Conservation (phyloP, 2,113 vertebrate species). For the Lepidothrix coronata region DNA sequence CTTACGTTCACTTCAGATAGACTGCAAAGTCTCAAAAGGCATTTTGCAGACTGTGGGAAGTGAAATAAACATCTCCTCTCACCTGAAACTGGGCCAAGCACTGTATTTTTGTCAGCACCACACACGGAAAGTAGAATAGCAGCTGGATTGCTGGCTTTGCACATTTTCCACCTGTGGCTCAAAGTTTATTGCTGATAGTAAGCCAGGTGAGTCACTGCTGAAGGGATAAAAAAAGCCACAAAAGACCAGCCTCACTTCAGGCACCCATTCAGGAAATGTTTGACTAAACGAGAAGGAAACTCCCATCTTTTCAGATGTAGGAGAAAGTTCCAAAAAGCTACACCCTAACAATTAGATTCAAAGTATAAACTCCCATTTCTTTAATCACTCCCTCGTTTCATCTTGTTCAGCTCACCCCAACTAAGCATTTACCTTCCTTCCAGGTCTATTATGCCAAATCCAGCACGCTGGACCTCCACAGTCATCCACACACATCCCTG, state of each 20-base stretch:
- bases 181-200: conserved; percentile 24
- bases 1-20: neutral
- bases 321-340: conserved; percentile 41
- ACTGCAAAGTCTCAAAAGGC: neutral
- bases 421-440: neutral
- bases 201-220: conserved; percentile 37
- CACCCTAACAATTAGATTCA: conserved; percentile 23
- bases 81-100: neutral
- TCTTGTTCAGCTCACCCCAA: neutral
- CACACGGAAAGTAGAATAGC: neutral
- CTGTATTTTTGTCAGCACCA: neutral
- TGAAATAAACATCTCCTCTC: neutral
- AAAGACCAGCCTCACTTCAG: neutral
- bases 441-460: neutral
- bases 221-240: neutral
- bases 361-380: neutral
- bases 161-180: conserved; percentile 17
- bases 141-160: neutral
- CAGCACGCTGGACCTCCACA: neutral
- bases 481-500: neutral
- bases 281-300: conserved; percentile 37
- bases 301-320: neutral
- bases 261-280: conserved; percentile 27
- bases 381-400: conserved; percentile 24
- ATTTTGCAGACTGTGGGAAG: neutral